Evolutionary conservation across 2,113 vertebrate species (phyloP), one percentile per base, ranked within the genome.

Genomic region (Planiliza haematocheilus): DNA sequence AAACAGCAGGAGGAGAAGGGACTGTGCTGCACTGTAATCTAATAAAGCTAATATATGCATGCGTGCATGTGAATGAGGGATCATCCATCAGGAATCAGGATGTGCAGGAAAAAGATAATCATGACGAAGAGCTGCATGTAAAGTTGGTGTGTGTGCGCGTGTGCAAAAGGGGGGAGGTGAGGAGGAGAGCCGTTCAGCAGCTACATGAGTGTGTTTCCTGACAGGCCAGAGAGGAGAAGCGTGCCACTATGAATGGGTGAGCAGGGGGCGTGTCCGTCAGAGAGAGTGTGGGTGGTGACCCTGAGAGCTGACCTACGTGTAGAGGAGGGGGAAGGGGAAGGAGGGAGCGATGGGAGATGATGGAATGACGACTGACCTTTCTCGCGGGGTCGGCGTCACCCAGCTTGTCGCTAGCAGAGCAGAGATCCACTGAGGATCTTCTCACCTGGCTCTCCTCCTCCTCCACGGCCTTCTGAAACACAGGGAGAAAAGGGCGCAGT

Each of bases 401-500:
- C 80, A 89, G 57, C 84, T 94, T 93, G 85, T 87, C 71, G 30
- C 61, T 60, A 17, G 90, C 61, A 36, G 87, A 74, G 81, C 89
- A 90, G 55, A 87, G 81, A 77, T 91, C 88, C 37, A 81, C 69
- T 0, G 81, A 81, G 41, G 85, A 43, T 79, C 89, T 94, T 84
- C 85, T 91, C 81, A 84, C 76, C 53, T 86, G 89, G 78, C 48
- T 72, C 52, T 92, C 91, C 30, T 92, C 88, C 10, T 93, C 92
- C 60, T 91, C 91, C 42, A 70, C 78, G 0, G 66, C 75, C 87
- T 92, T 93, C 91, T 93, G 85, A 50, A 88, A 90, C 24, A 80
- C 37, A 80, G 0, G 10, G 21, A 59, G 8, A 63, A 9, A 56
- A 20, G 16, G 13, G 64, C 17, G 48, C 1, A 3, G 17, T 0